A percentile compares a stretch with the other conserved stretches of the same genome.
Conservation (phyloP, 1,140 invertebrate genomes). For the Listronotus bonariensis region DNA sequence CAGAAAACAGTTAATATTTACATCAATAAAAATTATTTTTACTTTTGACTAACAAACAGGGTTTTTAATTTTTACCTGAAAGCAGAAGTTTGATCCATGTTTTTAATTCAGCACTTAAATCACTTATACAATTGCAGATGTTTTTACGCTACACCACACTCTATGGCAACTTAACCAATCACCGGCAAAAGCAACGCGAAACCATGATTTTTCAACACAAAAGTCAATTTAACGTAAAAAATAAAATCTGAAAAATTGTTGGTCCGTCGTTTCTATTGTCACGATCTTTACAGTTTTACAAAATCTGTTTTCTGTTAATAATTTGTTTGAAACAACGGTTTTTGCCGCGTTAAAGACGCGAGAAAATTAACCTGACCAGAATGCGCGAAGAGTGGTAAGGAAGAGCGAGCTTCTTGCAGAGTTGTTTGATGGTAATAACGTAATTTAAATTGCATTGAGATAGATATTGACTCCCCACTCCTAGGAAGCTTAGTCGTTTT, state of each 20-base stretch:
- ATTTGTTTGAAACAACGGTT: slow-evolving; percentile 24
- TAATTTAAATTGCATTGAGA: slow-evolving; percentile 42
- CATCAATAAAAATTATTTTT: no score
- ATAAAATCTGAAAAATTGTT: neutral
- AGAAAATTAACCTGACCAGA: slow-evolving; percentile 22
- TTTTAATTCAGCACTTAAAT: no score
- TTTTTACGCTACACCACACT: slow-evolving; percentile 9
- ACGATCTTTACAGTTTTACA: slow-evolving; percentile 17
- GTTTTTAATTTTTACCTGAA: no score
- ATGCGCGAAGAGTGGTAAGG: slow-evolving; percentile 25
- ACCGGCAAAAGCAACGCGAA: slow-evolving; percentile 13
- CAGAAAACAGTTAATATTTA: no score
- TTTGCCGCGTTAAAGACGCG: slow-evolving; percentile 20
- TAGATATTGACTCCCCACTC: slow-evolving; percentile 45
- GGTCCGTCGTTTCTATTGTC: slow-evolving; percentile 1
- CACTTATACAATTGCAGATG: no score
- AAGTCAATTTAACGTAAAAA: neutral
- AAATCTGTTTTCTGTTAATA: slow-evolving; percentile 4
- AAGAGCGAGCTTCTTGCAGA: slow-evolving; percentile 38
- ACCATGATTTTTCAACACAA: neutral
- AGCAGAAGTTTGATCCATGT: no score
- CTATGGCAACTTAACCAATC: slow-evolving; percentile 3
- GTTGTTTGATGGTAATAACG: slow-evolving; percentile 41
- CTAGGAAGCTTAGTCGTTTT: neutral
- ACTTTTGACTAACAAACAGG: no score